phyloP scores from a whole-genome alignment of 2,888 invertebrate genomes.

The Zele albiditarsus region DNA sequence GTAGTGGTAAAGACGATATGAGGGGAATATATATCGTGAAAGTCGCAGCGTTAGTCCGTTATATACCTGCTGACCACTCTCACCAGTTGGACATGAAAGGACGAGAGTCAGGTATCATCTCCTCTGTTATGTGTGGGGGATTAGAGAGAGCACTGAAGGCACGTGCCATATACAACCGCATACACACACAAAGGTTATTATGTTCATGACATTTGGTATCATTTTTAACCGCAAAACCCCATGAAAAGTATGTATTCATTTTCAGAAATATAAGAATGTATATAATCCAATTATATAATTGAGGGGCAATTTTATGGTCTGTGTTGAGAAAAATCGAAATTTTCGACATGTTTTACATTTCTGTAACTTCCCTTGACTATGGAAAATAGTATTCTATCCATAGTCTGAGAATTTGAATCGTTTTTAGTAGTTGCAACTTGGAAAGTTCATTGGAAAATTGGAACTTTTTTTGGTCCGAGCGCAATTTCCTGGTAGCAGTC shows the following conservation, averaged over 20 bases:
- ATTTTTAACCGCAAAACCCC: constrained; percentile 5
- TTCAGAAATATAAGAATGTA: neutral
- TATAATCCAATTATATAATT: too few species aligned
- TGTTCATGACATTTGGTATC: constrained; percentile 45
- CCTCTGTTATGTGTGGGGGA: constrained; percentile 50
- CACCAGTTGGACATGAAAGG: constrained; percentile 22
- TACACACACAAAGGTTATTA: constrained; percentile 14
- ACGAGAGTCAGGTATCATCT: constrained; percentile 23
- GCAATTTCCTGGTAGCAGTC: too few species aligned
- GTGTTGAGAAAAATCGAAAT: too few species aligned
- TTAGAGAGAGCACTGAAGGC: constrained; percentile 57
- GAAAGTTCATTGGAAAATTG: too few species aligned
- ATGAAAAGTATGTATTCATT: neutral
- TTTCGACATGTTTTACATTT: too few species aligned
- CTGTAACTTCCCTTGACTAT: too few species aligned
- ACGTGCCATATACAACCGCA: constrained; percentile 59
- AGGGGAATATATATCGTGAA: constrained; percentile 14
- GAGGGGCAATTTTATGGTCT: too few species aligned
- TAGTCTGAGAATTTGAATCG: too few species aligned
- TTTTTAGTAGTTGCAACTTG: too few species aligned
- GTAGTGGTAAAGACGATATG: constrained; percentile 6
- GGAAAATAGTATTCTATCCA: too few species aligned
- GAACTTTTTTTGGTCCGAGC: too few species aligned
- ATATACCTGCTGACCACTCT: constrained; percentile 35
- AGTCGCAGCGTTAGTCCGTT: constrained; percentile 20